Percentiles rank a stretch among this genome's conserved stretches.
Conservation (phyloP, 37 sponge, comb jelly and placozoan species). For the Hexactinellida sp. region DNA sequence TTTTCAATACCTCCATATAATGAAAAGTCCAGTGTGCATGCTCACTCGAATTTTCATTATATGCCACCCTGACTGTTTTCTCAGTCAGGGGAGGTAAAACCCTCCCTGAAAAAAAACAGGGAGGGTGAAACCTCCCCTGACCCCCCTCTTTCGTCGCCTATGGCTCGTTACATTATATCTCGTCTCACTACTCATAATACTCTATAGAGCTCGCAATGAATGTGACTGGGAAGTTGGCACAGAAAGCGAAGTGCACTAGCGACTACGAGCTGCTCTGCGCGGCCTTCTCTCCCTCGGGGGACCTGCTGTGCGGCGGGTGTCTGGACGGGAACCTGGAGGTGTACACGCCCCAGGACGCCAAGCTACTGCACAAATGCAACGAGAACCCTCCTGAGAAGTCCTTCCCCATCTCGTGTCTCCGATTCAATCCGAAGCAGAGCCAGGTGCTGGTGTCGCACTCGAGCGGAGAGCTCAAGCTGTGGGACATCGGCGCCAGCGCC, state of each 20-base stretch:
- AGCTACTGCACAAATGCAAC: not conserved
- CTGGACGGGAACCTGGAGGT: conserved; percentile 16
- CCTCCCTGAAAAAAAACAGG: too few relatives aligned
- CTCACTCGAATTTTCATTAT: too few relatives aligned
- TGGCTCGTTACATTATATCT: too few relatives aligned
- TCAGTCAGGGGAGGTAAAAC: too few relatives aligned
- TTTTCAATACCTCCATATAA: too few relatives aligned
- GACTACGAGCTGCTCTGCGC: conserved; percentile 7
- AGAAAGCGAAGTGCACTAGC: not conserved
- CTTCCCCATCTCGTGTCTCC: not conserved
- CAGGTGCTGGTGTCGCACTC: not conserved
- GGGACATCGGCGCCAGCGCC: not conserved
- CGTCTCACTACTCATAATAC: too few relatives aligned
- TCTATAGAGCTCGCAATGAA: not conserved
- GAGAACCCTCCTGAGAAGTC: not conserved
- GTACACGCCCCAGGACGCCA: not conserved
- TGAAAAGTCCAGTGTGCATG: too few relatives aligned
- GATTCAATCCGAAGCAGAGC: not conserved
- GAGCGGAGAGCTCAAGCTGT: not conserved
- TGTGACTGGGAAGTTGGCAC: not conserved
- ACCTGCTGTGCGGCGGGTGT: not conserved
- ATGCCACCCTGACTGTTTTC: too few relatives aligned
- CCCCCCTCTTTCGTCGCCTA: too few relatives aligned
- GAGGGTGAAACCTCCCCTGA: too few relatives aligned
- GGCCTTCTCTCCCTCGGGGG: not conserved